phyloP scores from a whole-genome alignment of 2,797 vertebrate species.

The Octomys mimax region DNA sequence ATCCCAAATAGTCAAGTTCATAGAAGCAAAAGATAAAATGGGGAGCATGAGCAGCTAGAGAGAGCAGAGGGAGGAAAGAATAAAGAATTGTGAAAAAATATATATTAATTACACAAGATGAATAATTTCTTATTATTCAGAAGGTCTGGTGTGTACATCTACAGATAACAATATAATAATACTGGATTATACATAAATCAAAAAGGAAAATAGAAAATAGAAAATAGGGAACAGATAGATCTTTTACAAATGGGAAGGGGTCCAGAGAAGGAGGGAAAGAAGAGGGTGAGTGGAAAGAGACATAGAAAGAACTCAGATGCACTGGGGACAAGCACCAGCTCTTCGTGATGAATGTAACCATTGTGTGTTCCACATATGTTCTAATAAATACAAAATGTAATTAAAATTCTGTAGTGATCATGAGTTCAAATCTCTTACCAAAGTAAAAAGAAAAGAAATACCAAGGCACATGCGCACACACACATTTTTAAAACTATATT shows the following conservation, averaged over 20 bases:
- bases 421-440: neutral
- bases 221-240: neutral
- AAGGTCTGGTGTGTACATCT: neutral
- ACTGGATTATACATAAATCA: neutral
- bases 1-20: neutral
- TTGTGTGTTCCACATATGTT: neutral
- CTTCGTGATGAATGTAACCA: neutral
- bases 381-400: neutral
- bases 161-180: neutral
- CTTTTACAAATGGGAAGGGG: neutral
- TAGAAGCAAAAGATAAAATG: neutral
- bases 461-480: no score
- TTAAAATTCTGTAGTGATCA: neutral
- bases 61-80: neutral
- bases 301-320: neutral
- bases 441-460: neutral
- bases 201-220: neutral
- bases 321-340: neutral
- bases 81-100: neutral
- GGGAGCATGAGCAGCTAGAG: neutral
- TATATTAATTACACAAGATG: neutral
- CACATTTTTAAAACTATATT: neutral
- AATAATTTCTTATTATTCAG: neutral
- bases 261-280: neutral
- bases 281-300: neutral